Percentiles rank a stretch among this genome's conserved stretches.
Conservation (phyloP, 2,797 vertebrate genomes). For the Rallus crepitans region DNA sequence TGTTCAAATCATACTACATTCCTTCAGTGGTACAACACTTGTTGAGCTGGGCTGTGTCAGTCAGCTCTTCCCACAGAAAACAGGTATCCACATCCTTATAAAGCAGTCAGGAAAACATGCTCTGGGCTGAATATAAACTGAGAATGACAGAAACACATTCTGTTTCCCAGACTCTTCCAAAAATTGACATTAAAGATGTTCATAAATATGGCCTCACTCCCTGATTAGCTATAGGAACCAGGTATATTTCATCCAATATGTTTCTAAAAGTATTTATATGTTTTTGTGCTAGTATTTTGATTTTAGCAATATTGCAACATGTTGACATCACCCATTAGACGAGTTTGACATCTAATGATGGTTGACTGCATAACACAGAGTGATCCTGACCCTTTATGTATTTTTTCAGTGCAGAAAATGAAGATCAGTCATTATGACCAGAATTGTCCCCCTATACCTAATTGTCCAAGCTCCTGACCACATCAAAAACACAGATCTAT, state of each 20-base stretch:
- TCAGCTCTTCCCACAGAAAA: background rate
- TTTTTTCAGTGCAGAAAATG: background rate
- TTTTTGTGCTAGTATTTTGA: background rate
- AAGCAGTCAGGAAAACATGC: background rate
- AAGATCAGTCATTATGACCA: background rate
- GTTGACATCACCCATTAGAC: background rate
- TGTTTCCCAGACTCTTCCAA: background rate
- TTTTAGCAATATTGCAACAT: background rate
- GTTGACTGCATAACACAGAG: background rate
- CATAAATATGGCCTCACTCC: background rate
- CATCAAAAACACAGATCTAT: background rate
- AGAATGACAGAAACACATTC: background rate
- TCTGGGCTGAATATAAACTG: background rate
- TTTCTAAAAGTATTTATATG: background rate
- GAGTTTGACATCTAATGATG: background rate
- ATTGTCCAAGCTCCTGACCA: background rate
- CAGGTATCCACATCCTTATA: background rate
- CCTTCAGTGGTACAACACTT: background rate
- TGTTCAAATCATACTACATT: background rate
- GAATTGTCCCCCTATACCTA: background rate
- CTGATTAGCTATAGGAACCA: background rate
- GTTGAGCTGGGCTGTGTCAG: background rate
- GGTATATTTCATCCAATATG: background rate
- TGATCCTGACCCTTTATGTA: background rate
- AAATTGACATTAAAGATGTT: background rate